Evolutionary conservation across 2,888 invertebrate genomes (phyloP), one percentile per base, ranked within the genome.

Genomic region (Mesorhabditis spiculigera): DNA sequence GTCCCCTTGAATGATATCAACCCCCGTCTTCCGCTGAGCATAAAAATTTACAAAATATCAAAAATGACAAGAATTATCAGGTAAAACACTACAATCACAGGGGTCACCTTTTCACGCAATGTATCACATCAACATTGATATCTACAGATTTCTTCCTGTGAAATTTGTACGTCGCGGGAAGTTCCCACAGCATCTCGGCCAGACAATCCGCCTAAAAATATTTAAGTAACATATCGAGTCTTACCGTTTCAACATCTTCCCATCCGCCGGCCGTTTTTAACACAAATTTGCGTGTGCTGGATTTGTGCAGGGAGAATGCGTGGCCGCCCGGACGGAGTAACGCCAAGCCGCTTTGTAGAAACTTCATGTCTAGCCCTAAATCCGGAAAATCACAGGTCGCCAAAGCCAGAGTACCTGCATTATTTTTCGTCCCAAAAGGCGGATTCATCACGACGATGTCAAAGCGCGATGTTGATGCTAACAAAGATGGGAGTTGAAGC

Each of bases 381-480:
- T 45, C 43, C 13, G 44, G 5, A 66, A 69, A 45, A 13, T 43
- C 42, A 16, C 5, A 62, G 10, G 50, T 50, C 72, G 6, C 43
- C 6, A 13, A n/a, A 65, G 13, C 42, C 4, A 58, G 28, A 64
- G 62, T 75, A 87, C 88, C 89, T 86, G 87, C 81, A 80, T 94
- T 96, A 76, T 91, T 90, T 87, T 96, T 96, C 0, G 97, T 98
- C 4, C 98, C 97, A 89, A 98, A 98, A 0, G 98, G 98, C 28
- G 97, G 97, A 89, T 98, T 98, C 92, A 95, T 94, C 50, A 98
- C 88, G 3, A 95, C 93, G 0, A 94, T 93, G 86, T 97, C 95
- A 88, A 94, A 94, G n/a, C 16, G 67, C n/a, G 66, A 68, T 13
- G 72, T 58, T 28, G 28, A 28, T 5, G 64, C 68, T 2, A 77